Evolutionary conservation across 2,113 vertebrate genomes (phyloP).

Genomic region (Myrmecobius fasciatus): DNA sequence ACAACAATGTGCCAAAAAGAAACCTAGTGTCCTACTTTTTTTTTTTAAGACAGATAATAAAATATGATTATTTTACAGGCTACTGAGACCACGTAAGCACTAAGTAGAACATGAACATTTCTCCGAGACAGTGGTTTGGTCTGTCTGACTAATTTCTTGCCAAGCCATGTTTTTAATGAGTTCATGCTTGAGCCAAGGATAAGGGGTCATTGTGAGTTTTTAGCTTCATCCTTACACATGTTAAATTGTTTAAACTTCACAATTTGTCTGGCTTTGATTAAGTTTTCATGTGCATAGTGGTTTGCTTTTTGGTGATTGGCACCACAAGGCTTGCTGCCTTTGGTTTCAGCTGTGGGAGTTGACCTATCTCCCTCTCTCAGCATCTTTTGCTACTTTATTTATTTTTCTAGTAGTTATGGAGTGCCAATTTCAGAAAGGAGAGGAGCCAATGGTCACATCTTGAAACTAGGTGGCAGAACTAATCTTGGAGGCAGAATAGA

Average conservation of each 20-base stretch:
- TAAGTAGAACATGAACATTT: conserved; percentile 44
- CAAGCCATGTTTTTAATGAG: conserved; percentile 9
- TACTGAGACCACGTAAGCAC: conserved; percentile 26
- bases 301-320: conserved; percentile 44
- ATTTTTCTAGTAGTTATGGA: conserved; percentile 35
- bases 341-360: conserved; percentile 3
- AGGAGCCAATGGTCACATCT: conserved; percentile 23
- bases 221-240: neutral
- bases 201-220: conserved; percentile 10
- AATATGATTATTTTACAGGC: conserved; percentile 25
- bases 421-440: conserved; percentile 10
- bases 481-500: neutral
- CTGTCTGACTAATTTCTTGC: conserved; percentile 57
- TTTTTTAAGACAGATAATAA: conserved; percentile 11
- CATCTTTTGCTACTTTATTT: conserved; percentile 34
- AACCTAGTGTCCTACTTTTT: accelerated
- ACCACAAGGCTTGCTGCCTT: neutral
- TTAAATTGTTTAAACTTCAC: neutral
- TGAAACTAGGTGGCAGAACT: conserved; percentile 28
- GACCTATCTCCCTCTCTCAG: conserved; percentile 32
- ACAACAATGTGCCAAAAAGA: neutral
- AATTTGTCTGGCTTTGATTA: conserved; percentile 10
- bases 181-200: conserved; percentile 17
- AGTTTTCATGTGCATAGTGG: neutral
- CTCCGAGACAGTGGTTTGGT: neutral